A percentile compares a stretch with the other conserved stretches of the same genome.
Conservation (phyloP, 2,113 vertebrate species). For the Glareola pratincola region DNA sequence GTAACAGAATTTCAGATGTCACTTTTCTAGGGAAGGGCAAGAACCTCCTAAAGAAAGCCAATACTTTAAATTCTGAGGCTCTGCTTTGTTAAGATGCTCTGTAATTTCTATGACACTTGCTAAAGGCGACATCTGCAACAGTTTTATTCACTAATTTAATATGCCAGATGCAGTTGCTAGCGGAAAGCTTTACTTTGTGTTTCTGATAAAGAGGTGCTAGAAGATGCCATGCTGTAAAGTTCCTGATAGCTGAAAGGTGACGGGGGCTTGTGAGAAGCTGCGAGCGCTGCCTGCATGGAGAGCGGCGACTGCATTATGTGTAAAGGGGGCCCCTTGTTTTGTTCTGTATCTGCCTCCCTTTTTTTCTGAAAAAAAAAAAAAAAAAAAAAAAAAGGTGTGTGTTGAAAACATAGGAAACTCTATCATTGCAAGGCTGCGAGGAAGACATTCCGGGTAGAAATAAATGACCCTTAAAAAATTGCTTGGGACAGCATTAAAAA, state of each 20-base stretch:
- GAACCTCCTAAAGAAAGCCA: background rate
- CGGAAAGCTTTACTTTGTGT: background rate
- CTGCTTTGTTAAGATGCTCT: conserved; percentile 4
- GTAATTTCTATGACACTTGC: conserved; percentile 1
- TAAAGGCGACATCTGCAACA: background rate
- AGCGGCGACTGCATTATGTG: background rate
- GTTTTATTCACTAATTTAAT: background rate
- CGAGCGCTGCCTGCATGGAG: background rate
- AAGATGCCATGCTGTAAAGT: conserved; percentile 29
- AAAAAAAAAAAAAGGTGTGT: conserved; percentile 26
- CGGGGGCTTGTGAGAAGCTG: background rate
- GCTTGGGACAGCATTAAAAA: conserved; percentile 41
- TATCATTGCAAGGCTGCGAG: conserved; percentile 64
- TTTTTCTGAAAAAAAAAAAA: background rate
- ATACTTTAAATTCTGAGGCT: background rate
- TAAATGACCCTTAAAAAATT: conserved; percentile 60
- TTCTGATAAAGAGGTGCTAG: background rate
- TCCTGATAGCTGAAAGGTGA: background rate
- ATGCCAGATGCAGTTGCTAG: background rate
- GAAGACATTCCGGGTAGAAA: conserved; percentile 64
- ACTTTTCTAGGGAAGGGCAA: background rate
- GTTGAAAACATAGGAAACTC: conserved; percentile 81
- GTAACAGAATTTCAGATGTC: conserved; percentile 11
- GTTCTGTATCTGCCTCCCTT: conserved; percentile 46
- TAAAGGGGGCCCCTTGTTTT: conserved; percentile 54